A percentile compares a stretch with the other conserved stretches of the same genome.
Conservation (phyloP, 2,113 vertebrate genomes). For the Malurus melanocephalus region DNA sequence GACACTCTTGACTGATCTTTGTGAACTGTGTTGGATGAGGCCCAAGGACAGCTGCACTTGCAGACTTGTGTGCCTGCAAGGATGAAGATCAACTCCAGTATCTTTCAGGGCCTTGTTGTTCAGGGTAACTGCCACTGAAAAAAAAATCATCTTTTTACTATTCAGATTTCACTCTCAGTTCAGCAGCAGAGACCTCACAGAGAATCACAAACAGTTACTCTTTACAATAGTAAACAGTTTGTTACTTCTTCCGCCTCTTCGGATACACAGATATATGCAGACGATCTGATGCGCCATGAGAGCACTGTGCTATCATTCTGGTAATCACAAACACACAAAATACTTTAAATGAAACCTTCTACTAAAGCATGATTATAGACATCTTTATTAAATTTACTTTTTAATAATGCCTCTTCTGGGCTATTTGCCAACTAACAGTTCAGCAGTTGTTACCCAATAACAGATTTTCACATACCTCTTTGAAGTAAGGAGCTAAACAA, state of each 20-base stretch:
- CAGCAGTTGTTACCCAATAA: not conserved
- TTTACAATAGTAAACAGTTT: not conserved
- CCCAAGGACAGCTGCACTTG: constrained; percentile 3
- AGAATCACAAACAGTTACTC: not conserved
- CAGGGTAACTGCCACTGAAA: not conserved
- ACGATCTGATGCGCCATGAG: not conserved
- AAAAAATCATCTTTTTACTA: not conserved
- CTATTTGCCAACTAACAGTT: not conserved
- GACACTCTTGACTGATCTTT: not conserved
- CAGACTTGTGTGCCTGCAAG: not conserved
- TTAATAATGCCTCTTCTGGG: not conserved
- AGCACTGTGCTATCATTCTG: not conserved
- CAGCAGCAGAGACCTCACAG: not conserved
- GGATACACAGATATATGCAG: not conserved
- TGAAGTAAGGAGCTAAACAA: not conserved
- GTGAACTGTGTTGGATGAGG: not conserved
- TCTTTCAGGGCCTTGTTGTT: not conserved
- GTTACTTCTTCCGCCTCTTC: not conserved
- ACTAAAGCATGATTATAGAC: not conserved
- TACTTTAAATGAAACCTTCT: not conserved
- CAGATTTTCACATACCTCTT: not conserved
- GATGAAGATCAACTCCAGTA: not conserved
- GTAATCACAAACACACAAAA: not conserved
- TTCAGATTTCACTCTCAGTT: not conserved
- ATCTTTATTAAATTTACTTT: not conserved